Evolutionary conservation across 2,888 invertebrate species (phyloP).

Genomic region (Philaethria dido): DNA sequence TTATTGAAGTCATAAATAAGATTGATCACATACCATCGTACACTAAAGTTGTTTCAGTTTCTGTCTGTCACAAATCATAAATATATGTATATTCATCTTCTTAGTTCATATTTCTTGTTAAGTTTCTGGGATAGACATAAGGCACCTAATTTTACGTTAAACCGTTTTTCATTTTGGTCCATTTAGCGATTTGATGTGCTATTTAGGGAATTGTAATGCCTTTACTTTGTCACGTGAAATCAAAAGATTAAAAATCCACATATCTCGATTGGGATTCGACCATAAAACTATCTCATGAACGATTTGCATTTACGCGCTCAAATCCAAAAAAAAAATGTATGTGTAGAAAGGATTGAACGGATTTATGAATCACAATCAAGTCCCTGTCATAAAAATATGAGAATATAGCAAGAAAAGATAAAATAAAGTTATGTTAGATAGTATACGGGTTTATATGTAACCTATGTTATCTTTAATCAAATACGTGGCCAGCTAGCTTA

Average conservation of each 20-base stretch:
- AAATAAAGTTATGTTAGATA: not conserved
- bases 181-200: too few relatives aligned
- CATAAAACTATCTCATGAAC: not conserved
- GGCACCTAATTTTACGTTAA: too few relatives aligned
- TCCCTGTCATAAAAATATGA: not conserved
- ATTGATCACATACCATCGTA: too few relatives aligned
- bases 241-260: not conserved
- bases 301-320: not conserved
- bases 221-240: not conserved
- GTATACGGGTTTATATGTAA: not conserved
- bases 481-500: slow-evolving; percentile 1
- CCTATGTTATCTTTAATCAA: not conserved
- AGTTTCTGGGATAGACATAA: too few relatives aligned
- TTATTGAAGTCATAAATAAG: too few relatives aligned
- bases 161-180: too few relatives aligned
- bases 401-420: not conserved
- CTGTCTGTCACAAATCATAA: too few relatives aligned
- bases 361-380: not conserved
- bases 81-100: too few relatives aligned
- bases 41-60: too few relatives aligned
- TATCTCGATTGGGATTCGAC: not conserved
- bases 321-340: not conserved
- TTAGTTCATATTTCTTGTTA: too few relatives aligned
- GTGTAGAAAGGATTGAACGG: not conserved
- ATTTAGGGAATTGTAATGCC: too few relatives aligned